Conservation (phyloP, 1,140 invertebrate species). For the Leguminivora glycinivorella region DNA sequence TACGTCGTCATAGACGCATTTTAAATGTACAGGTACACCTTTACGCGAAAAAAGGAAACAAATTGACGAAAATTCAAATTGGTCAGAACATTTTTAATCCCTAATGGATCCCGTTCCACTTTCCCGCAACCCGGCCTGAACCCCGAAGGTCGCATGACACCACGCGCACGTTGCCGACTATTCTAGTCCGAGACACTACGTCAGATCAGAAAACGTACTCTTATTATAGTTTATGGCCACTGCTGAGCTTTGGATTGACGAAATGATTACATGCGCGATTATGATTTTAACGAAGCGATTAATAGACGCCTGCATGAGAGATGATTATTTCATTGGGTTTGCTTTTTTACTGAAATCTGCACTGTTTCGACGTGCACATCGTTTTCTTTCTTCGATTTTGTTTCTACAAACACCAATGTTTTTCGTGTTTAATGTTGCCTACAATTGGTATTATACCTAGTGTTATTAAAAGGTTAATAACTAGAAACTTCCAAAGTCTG, state of each 20-base stretch:
- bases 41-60: too few relatives aligned
- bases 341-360: background rate
- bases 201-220: slow-evolving; percentile 17
- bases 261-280: slow-evolving; percentile 21
- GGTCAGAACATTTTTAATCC: too few relatives aligned
- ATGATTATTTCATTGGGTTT: background rate
- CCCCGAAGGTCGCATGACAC: slow-evolving; percentile 17
- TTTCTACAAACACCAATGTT: too few relatives aligned
- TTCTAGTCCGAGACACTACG: slow-evolving; percentile 27
- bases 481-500: too few relatives aligned
- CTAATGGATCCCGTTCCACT: too few relatives aligned
- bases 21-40: too few relatives aligned
- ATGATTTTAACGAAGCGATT: slow-evolving; percentile 5
- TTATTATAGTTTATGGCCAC: slow-evolving; percentile 20
- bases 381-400: too few relatives aligned
- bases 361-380: background rate
- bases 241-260: slow-evolving; percentile 10
- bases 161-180: slow-evolving; percentile 14
- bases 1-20: too few relatives aligned
- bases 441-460: too few relatives aligned
- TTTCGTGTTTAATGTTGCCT: too few relatives aligned
- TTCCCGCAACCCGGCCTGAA: background rate
- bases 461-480: too few relatives aligned
- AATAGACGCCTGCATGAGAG: background rate
- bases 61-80: too few relatives aligned